Evolutionary conservation across 2,797 vertebrate species (phyloP), one percentile per base, ranked within the genome.

Genomic region (Arrhamphus sclerolepis): DNA sequence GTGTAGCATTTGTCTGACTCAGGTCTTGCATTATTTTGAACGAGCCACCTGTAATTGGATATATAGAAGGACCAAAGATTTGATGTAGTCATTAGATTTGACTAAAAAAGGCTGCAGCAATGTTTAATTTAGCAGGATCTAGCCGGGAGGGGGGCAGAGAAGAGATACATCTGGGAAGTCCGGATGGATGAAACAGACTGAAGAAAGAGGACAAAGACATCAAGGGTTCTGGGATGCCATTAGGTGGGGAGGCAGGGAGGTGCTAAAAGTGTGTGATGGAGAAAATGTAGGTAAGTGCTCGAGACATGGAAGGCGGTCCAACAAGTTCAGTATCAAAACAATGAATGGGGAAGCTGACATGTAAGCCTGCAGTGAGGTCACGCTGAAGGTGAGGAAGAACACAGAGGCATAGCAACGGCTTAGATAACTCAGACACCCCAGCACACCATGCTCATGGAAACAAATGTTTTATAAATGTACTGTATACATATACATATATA

Each of bases 21-120:
- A 24, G 82, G 72, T 82, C 63, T 68, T 57, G 84, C 85, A 86
- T 85, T 84, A 82, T 83, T 82, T 79, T 70, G 79, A 72, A 87
- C 85, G 81, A 89, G 85, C 77, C 83, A 69, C 80, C 76, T 73
- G 87, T 92, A 92, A 92, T 91, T 90, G 87, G 85, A 90, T 82
- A 81, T 84, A 83, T 78, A 67, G 50, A 75, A 57, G 63, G 43
- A 79, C 60, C 53, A 73, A 85, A 82, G 85, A 88, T 89, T 84
- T 66, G 62, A 46, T 46, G 43, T 14, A 46, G 43, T 21, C 6
- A 14, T 19, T 21, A 46, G 43, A 46, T 46, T 46, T 26, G 21
- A 21, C 66, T 20, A 72, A 76, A 72, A 75, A 72, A 66, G 63
- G 60, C 64, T 46, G 66, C 70, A 66, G 73, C 83, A 29, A 91